Evolutionary conservation across 2,888 invertebrate species (phyloP).

Genomic region (Periphyllus acericola): DNA sequence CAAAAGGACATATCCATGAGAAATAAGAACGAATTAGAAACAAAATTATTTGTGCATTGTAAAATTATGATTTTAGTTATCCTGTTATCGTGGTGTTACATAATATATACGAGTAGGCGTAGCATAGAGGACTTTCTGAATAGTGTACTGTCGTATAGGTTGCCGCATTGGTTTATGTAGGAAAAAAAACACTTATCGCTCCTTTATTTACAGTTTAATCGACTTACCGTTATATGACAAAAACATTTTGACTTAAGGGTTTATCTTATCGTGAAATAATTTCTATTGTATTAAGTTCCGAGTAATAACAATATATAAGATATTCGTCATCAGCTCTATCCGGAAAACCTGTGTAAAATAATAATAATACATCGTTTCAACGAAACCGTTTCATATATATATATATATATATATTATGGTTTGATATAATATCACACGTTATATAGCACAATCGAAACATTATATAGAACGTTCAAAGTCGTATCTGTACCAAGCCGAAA

Average conservation of each 20-base stretch:
- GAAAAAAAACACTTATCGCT: no score
- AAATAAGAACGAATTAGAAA: no score
- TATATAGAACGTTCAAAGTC: background rate
- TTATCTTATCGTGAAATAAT: background rate
- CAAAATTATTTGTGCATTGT: no score
- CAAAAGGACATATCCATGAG: no score
- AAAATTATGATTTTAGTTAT: no score
- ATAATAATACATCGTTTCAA: background rate
- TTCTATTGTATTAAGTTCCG: background rate
- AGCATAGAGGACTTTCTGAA: no score
- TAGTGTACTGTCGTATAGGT: no score
- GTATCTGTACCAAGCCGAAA: background rate
- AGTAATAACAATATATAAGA: background rate
- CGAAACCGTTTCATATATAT: background rate
- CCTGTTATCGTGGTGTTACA: no score
- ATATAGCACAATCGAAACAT: background rate
- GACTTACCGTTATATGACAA: background rate
- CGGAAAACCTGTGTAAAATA: background rate
- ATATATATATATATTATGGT: background rate
- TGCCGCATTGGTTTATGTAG: no score
- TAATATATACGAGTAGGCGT: no score
- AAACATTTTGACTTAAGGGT: background rate
- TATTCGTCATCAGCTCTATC: background rate
- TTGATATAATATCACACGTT: background rate
- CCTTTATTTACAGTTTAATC: background rate